Conservation (phyloP, 2,888 invertebrate species). For the Dione vanillae region DNA sequence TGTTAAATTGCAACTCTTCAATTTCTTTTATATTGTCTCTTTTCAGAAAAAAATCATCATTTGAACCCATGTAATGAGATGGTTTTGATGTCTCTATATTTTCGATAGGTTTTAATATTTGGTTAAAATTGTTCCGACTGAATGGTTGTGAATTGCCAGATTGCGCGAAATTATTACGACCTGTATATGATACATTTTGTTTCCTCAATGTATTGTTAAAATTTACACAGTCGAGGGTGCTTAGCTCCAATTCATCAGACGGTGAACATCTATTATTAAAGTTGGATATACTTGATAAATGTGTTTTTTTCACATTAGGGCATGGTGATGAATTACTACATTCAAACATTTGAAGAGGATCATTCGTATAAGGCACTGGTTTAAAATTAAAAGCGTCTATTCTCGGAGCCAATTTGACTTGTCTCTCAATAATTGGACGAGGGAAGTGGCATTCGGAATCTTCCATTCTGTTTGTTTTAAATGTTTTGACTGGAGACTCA, state of each 20-base stretch:
- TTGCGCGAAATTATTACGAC: conserved; percentile 1
- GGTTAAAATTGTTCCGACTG: conserved; percentile 33
- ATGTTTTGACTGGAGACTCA: conserved; percentile 59
- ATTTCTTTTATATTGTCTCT: conserved; percentile 59
- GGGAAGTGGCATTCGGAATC: conserved; percentile 75
- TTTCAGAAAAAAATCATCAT: conserved; percentile 70
- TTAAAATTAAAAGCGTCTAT: conserved; percentile 46
- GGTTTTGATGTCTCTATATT: conserved; percentile 52
- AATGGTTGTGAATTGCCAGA: background rate
- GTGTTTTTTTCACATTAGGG: conserved; percentile 64
- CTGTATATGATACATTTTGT: background rate
- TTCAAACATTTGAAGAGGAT: conserved; percentile 70
- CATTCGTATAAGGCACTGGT: conserved; percentile 60
- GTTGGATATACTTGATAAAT: conserved; percentile 48
- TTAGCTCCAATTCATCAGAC: conserved; percentile 71
- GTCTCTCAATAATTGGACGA: conserved; percentile 66
- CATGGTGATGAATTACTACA: conserved; percentile 69
- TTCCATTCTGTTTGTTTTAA: conserved; percentile 57
- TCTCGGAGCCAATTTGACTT: conserved; percentile 53
- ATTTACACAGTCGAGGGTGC: conserved; percentile 66
- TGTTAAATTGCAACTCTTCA: conserved; percentile 54
- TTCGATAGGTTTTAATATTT: conserved; percentile 54
- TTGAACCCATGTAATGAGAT: conserved; percentile 58
- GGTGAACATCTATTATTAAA: conserved; percentile 58
- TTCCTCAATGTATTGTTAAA: conserved; percentile 39